Conservation (phyloP, 1,140 invertebrate species). For the Meteorus sp. region DNA sequence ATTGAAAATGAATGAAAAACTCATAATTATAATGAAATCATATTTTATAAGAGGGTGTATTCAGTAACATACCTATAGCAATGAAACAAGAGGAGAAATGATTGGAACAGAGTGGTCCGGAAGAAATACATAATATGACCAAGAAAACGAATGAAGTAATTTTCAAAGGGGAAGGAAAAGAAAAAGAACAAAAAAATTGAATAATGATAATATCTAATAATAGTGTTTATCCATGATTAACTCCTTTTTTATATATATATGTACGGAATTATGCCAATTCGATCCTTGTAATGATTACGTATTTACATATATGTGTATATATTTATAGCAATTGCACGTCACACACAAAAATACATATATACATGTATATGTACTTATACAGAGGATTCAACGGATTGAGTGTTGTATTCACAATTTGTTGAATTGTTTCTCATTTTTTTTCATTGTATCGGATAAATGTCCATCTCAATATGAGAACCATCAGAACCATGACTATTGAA, state of each 20-base stretch:
- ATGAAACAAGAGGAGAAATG: constrained; percentile 27
- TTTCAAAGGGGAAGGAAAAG: no score
- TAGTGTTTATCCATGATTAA: constrained; percentile 24
- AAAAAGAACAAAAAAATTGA: constrained; percentile 29
- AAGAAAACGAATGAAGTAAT: constrained; percentile 30
- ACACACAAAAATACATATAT: constrained; percentile 19
- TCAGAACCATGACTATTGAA: no score
- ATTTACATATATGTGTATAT: constrained; percentile 30
- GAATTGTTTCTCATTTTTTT: no score
- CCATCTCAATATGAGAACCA: no score
- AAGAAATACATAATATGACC: constrained; percentile 25
- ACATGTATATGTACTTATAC: constrained; percentile 28
- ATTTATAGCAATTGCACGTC: constrained; percentile 17
- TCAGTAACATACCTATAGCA: constrained; percentile 35
- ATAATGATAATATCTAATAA: constrained; percentile 27
- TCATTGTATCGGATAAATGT: no score
- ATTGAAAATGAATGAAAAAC: no score
- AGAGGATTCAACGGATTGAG: no score
- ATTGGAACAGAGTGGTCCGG: constrained; percentile 11
- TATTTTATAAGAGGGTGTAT: constrained; percentile 38
- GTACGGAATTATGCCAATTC: background rate
- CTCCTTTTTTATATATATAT: constrained; percentile 6
- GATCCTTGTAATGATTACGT: no score
- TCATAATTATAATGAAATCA: constrained; percentile 35
- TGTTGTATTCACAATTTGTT: no score